Percentiles rank a stretch among this genome's conserved stretches.
phyloP scores from a whole-genome alignment of 35 echinoderm and acorn worm genomes.

The Lytechinus variegatus region DNA sequence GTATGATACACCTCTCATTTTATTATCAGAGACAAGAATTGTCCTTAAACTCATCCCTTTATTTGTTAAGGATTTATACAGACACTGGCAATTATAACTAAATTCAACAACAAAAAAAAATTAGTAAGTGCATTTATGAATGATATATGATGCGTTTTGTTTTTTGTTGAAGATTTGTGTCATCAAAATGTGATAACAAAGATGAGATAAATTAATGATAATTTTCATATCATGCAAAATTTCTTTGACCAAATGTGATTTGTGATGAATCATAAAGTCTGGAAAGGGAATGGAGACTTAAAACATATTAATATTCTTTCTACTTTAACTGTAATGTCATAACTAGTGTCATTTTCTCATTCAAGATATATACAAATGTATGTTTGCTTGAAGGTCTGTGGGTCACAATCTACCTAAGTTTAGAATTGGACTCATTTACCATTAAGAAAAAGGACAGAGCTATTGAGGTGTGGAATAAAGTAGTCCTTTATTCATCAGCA shows the following conservation, averaged over 20 bases:
- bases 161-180: no score
- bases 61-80: no score
- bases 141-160: no score
- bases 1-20: no score
- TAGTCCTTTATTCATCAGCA: constrained; percentile 31
- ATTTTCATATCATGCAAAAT: background rate
- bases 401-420: background rate
- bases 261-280: background rate
- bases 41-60: no score
- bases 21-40: no score
- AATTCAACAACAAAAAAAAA: no score
- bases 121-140: no score
- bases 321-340: background rate
- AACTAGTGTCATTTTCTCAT: background rate
- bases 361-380: background rate
- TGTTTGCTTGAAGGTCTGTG: background rate
- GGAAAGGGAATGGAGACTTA: background rate
- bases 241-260: background rate
- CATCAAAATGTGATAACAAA: no score
- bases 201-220: no score
- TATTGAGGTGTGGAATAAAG: constrained; percentile 4
- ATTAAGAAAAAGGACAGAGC: constrained; percentile 13
- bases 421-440: background rate
- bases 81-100: no score
- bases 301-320: background rate